These are phyloP conservation scores for Pollenia angustigena DNA, from an alignment of 2,888 invertebrate genomes.

Conservation along the genomic window DNA sequence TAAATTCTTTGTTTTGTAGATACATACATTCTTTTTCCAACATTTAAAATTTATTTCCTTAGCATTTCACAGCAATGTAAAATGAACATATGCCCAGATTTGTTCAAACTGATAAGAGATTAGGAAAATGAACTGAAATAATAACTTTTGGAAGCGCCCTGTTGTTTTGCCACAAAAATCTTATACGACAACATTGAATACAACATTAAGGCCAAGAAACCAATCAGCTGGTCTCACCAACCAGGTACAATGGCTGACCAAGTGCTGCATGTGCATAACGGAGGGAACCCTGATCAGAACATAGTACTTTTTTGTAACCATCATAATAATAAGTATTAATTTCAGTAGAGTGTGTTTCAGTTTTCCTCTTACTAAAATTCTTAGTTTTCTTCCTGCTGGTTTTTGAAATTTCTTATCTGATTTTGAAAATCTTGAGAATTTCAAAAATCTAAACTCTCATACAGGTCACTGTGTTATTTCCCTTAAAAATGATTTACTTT, in stretches of 20 bases:
- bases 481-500: constrained; percentile 71
- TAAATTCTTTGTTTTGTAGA: constrained; percentile 21
- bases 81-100: constrained; percentile 55
- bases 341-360: background rate
- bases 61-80: background rate
- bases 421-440: constrained; percentile 70
- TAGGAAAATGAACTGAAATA: constrained; percentile 77
- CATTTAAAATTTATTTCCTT: background rate
- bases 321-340: constrained; percentile 63
- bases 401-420: constrained; percentile 61
- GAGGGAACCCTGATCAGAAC: constrained; percentile 52
- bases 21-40: background rate
- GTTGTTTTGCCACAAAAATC: constrained; percentile 69
- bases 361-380: constrained; percentile 40
- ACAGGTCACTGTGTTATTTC: constrained; percentile 13
- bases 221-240: constrained; percentile 40
- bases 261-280: background rate
- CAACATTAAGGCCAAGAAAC: constrained; percentile 26
- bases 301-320: constrained; percentile 47
- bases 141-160: constrained; percentile 76
- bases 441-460: constrained; percentile 54
- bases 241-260: background rate
- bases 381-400: constrained; percentile 71
- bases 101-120: constrained; percentile 71
- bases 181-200: constrained; percentile 51